Evolutionary conservation across 2,888 invertebrate genomes (phyloP), one percentile per base, ranked within the genome.

Genomic region (Digitonthophagus gazella): DNA sequence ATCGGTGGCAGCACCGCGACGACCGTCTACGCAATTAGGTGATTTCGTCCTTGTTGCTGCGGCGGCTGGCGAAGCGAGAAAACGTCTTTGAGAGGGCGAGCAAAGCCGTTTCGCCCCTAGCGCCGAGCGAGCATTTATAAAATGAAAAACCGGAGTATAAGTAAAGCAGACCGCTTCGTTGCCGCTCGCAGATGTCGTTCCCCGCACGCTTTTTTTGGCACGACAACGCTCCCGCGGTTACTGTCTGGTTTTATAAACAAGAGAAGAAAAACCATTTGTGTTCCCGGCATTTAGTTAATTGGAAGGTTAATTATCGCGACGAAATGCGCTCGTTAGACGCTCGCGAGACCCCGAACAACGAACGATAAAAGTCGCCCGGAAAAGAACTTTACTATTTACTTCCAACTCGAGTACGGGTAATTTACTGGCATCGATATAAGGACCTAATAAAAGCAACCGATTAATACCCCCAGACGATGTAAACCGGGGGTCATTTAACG

Each of bases 111-210:
- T 61, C 61, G 61, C 19, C 20, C n/a, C 61, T n/a, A 18, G 20
- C 18, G 20, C 20, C 20, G 18, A 61, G 6, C 61, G 16, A 61
- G 20, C 61, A 61, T 61, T 61, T 61, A 61, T 61, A 61, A 61
- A 15, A 61, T 61, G 61, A 61, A 61, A 61, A 61, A 61, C 28
- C 14, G 61, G 19, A 14, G 61, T 61, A n/a, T 61, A 61, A 61
- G 61, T 61, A 20, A 20, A 19, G 61, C 61, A 19, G 61, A 61
- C 61, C n/a, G 61, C 18, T 18, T 8, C 19, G 20, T 11, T n/a
- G 58, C 18, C 58, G 19, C 15, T 19, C 61, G 28, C 61, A 61
- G 61, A 61, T 61, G 61, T 18, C 20, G 61, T 61, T 61, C 20
- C 18, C 18, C 61, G 61, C 20, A 44, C 28, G 1, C 28, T 44